Base-by-base conservation (phyloP, 2,888 invertebrate species). In the Machimus atricapillus region DNA sequence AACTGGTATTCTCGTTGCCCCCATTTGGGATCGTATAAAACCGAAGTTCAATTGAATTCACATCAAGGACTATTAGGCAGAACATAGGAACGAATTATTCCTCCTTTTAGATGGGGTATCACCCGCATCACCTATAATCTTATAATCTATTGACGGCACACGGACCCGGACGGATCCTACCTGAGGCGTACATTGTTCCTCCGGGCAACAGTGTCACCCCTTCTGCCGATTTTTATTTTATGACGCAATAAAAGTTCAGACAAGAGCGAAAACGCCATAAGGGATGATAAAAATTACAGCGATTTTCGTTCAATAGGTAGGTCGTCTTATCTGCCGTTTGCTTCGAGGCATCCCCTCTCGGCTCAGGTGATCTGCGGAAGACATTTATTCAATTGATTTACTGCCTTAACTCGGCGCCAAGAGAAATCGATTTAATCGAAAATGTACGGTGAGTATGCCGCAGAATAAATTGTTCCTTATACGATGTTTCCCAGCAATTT, bases 201-300 rank as follows among this genome's bases (percentile, higher is more conserved):
- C 52, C 14, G 56, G 56, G 56, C 81, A n/a, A 19, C 46, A 56
- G 56, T 40, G 34, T 56, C 27, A 81, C 56, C 56, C 81, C 56
- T 31, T 81, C 56, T 56, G 46, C 56, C 56, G 58, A 66, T 81
- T 81, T 81, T 52, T 81, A 34, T 31, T 81, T 81, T 81, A 81
- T 81, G 81, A 81, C 52, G 81, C 81, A 81, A 81, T 81, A 81
- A 81, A 81, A 81, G 56, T 81, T 56, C 81, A 81, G 81, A 81
- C 40, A 52, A 81, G 81, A 81, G 27, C 56, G 46, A 81, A 81
- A 81, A 56, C 56, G 81, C 66, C 66, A 66, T 66, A 66, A 23
- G 81, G 81, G 81, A 81, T 81, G 81, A 81, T 81, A 81, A 56
- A 81, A 56, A 81, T 81, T 81, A 81, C 56, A 81, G 27, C 27